Evolutionary conservation across 1,140 invertebrate species (phyloP), one percentile per base, ranked within the genome.

Genomic region (Zaprionus ghesquierei): DNA sequence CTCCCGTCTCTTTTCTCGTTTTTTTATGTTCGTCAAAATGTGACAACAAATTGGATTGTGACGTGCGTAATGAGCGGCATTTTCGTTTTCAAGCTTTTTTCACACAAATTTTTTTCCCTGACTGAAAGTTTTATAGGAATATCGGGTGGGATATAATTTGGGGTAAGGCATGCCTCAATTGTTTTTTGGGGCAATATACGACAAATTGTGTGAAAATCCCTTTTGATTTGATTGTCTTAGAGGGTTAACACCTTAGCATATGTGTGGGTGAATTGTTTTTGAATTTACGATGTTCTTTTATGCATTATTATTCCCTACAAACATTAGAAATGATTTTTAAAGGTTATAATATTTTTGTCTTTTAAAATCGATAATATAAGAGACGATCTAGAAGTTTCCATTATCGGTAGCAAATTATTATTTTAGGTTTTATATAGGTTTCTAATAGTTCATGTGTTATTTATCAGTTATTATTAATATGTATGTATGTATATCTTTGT

Each of bases 11-110:
- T 0, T 18, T 44, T 25, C 15, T 53, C n/a, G 20, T 72, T 76
- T 85, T n/a, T 89, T 79, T 72, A 76, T 77, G 69, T 72, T 65
- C 64, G 61, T 81, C 68, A 87, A 69, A 73, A 76, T 89, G 82
- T 89, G 84, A 82, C 82, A 89, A 87, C 79, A 89, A 86, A 86
- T 89, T 86, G 81, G 75, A 80, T 86, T 86, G 70, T 87, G 78
- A 87, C 82, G 78, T 85, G 82, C 78, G 69, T 85, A 85, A 85
- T 87, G 81, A 87, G 82, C 70, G 46, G 23, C 58, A 73, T 55
- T 74, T 64, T 25, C 58, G 61, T 65, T 29, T 59, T 41, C n/a
- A 2, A 4, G 23, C 62, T 69, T 38, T 53, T 53, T 60, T 20
- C 44, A 9, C 25, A 51, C 53, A 18, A n/a, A 54, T 54, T 33